Conservation (phyloP, 2,113 vertebrate genomes). For the Sinocyclocheilus grahami region DNA sequence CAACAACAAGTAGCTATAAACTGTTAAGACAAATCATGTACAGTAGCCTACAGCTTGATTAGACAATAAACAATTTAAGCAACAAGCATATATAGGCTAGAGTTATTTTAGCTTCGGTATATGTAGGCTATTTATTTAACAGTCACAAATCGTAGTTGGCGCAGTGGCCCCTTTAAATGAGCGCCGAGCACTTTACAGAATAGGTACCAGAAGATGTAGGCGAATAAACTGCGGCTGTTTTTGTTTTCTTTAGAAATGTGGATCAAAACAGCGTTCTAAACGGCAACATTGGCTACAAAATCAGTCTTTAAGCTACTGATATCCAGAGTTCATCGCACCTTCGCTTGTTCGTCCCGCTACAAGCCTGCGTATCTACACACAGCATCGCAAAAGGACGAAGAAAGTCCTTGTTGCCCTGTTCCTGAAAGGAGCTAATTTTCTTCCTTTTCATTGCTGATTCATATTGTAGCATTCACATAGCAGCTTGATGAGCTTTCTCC, state of each 20-base stretch:
- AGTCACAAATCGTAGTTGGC: not conserved
- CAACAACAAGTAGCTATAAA: not conserved
- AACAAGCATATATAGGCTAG: not conserved
- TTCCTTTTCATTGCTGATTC: constrained; percentile 36
- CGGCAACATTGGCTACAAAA: not conserved
- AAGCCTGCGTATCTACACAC: not conserved
- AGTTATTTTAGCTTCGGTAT: not conserved
- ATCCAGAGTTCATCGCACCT: not conserved
- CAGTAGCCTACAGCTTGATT: too few relatives aligned
- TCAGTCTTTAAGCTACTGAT: not conserved
- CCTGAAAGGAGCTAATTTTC: constrained; percentile 43
- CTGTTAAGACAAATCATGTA: not conserved
- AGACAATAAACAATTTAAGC: not conserved
- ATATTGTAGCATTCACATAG: too few relatives aligned
- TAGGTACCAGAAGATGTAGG: constrained; percentile 6
- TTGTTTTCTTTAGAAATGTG: not conserved
- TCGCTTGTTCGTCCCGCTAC: not conserved
- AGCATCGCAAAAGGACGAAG: constrained; percentile 22
- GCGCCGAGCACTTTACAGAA: not conserved
- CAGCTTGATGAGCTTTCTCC: too few relatives aligned
- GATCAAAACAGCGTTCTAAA: not conserved
- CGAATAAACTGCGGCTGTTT: not conserved
- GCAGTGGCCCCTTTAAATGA: constrained; percentile 21
- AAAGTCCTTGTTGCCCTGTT: not conserved
- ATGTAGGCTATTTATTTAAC: not conserved